Conservation (phyloP, 2,888 invertebrate species). For the Pseudolycoriella hygida region DNA sequence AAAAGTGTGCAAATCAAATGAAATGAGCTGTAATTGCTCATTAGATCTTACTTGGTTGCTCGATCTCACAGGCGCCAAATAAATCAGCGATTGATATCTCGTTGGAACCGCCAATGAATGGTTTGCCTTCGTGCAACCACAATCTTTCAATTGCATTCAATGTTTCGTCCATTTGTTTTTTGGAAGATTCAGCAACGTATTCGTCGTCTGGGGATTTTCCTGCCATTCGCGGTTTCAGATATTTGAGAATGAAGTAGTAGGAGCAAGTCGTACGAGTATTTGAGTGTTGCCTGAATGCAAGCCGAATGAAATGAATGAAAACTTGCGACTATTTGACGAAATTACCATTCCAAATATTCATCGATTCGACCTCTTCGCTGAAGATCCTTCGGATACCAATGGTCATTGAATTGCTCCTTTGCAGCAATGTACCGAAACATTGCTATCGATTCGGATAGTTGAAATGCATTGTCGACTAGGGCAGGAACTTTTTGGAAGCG, state of each 20-base stretch:
- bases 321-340: too few species aligned
- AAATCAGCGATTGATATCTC: slow-evolving; percentile 53
- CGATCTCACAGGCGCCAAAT: slow-evolving; percentile 55
- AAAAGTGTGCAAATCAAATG: background rate
- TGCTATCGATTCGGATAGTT: slow-evolving; percentile 47
- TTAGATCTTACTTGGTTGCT: slow-evolving; percentile 58
- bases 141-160: slow-evolving; percentile 38
- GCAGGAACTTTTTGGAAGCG: slow-evolving; percentile 45
- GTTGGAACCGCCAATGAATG: slow-evolving; percentile 40
- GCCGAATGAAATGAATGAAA: too few species aligned
- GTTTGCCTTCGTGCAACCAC: slow-evolving; percentile 28
- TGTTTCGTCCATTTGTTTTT: slow-evolving; percentile 33
- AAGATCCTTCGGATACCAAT: slow-evolving; percentile 49
- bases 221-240: slow-evolving; percentile 27
- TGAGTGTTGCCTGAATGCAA: too few species aligned
- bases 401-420: slow-evolving; percentile 34
- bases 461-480: slow-evolving; percentile 47
- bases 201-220: background rate
- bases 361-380: slow-evolving; percentile 40
- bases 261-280: slow-evolving; percentile 40
- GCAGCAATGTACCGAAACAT: slow-evolving; percentile 46
- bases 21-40: background rate
- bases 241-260: slow-evolving; percentile 38
- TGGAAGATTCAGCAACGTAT: slow-evolving; percentile 10
- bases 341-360: slow-evolving; percentile 57